Percentiles rank a stretch among this genome's conserved stretches.
Evolutionary conservation across 1,140 invertebrate genomes (phyloP).

Genomic region (Ylistrum balloti): DNA sequence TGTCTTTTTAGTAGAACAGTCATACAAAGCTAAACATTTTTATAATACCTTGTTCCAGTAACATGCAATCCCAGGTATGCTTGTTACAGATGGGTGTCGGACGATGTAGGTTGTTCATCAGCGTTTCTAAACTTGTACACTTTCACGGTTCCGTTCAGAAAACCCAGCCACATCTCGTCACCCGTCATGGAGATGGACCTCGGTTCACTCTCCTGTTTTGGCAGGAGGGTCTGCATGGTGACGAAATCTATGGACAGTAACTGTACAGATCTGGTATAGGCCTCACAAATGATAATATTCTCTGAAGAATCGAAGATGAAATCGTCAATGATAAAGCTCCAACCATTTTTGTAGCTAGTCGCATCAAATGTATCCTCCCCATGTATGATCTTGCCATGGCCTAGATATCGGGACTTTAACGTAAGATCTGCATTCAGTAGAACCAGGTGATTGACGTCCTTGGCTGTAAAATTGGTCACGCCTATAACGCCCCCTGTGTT

Average conservation of each 20-base stretch:
- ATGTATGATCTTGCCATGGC: background rate
- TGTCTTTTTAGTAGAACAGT: too few relatives aligned
- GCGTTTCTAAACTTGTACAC: background rate
- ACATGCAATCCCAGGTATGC: too few relatives aligned
- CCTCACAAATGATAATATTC: background rate
- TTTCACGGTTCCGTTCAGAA: background rate
- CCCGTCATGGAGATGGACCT: background rate
- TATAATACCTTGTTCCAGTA: too few relatives aligned
- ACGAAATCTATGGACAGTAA: background rate
- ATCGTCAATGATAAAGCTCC: background rate
- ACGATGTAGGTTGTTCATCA: too few relatives aligned
- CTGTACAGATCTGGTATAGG: background rate
- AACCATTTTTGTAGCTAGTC: background rate
- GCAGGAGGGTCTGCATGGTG: background rate
- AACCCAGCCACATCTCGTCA: background rate
- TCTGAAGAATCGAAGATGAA: slow-evolving; percentile 1
- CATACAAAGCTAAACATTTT: too few relatives aligned
- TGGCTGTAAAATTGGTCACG: background rate
- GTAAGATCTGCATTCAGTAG: background rate
- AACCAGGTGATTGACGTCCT: background rate
- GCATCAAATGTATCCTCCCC: slow-evolving; percentile 11
- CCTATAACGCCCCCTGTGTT: background rate
- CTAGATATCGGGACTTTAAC: background rate
- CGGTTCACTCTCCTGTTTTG: background rate
- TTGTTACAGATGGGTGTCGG: too few relatives aligned